Conservation (phyloP, 2,888 invertebrate species). For the Phaedon cochleariae region DNA sequence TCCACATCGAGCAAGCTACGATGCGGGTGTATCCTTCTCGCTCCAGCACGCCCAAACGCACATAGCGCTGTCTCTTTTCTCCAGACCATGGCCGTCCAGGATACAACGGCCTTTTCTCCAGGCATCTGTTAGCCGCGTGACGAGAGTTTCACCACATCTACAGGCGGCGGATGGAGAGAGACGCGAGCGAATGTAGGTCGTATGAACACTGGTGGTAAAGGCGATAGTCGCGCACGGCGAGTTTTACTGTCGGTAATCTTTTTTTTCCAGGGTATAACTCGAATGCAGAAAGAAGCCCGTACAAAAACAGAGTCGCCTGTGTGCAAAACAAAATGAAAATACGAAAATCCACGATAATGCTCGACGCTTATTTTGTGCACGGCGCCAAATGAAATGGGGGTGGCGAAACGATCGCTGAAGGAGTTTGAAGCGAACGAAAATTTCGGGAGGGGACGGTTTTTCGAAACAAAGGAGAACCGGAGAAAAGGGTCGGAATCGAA, state of each 20-base stretch:
- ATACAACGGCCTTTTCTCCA: conserved; percentile 28
- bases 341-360: conserved; percentile 47
- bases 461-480: conserved; percentile 5
- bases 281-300: conserved; percentile 32
- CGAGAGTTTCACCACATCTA: conserved; percentile 16
- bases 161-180: neutral
- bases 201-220: neutral
- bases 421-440: conserved; percentile 14
- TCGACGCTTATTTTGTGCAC: conserved; percentile 39
- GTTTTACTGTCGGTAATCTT: conserved; percentile 24
- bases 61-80: conserved; percentile 23
- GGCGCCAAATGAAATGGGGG: conserved; percentile 43
- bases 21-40: conserved; percentile 24
- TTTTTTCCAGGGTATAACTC: conserved; percentile 26
- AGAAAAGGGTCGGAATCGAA: neutral
- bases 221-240: neutral
- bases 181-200: conserved; percentile 16
- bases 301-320: conserved; percentile 34
- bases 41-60: conserved; percentile 10
- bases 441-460: neutral
- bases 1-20: conserved; percentile 18
- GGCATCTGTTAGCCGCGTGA: conserved; percentile 35
- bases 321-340: conserved; percentile 44
- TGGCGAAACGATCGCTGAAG: conserved; percentile 19
- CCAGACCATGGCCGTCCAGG: conserved; percentile 27